phyloP scores from a whole-genome alignment of 2,888 invertebrate species.

The Busseola fusca region DNA sequence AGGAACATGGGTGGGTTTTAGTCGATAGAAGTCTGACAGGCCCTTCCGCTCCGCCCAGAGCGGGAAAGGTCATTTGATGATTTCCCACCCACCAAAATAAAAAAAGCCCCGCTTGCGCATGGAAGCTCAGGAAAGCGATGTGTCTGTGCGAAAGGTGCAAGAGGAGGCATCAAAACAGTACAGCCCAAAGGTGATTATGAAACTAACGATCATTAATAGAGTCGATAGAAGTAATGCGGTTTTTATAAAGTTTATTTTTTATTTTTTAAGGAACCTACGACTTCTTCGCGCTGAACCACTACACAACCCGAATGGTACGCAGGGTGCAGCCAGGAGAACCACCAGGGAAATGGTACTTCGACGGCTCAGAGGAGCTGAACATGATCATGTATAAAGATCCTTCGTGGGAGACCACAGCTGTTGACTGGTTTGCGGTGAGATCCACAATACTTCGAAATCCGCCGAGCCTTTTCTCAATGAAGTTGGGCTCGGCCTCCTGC shows the following conservation, averaged over 20 bases:
- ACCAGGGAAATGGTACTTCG: slow-evolving; percentile 61
- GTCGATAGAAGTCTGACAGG: no score
- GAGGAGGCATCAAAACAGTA: background rate
- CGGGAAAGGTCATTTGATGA: no score
- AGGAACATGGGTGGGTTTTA: no score
- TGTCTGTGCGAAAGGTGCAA: no score
- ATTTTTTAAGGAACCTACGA: slow-evolving; percentile 74
- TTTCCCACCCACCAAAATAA: no score
- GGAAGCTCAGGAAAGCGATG: no score
- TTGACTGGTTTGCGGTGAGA: slow-evolving; percentile 63
- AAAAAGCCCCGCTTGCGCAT: no score
- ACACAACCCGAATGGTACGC: slow-evolving; percentile 72
- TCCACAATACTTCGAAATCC: background rate
- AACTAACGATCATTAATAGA: background rate
- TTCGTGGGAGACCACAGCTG: slow-evolving; percentile 50
- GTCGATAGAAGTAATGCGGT: background rate
- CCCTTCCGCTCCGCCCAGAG: no score
- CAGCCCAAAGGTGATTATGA: background rate
- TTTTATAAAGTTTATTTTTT: background rate
- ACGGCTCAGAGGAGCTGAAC: slow-evolving; percentile 60
- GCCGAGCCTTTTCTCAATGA: no score
- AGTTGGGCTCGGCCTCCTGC: no score
- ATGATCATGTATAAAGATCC: slow-evolving; percentile 48
- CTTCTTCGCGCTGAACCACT: slow-evolving; percentile 86
- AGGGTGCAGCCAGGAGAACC: slow-evolving; percentile 53